phyloP scores from a whole-genome alignment of 2,797 vertebrate species.

The Myotis planiceps region DNA sequence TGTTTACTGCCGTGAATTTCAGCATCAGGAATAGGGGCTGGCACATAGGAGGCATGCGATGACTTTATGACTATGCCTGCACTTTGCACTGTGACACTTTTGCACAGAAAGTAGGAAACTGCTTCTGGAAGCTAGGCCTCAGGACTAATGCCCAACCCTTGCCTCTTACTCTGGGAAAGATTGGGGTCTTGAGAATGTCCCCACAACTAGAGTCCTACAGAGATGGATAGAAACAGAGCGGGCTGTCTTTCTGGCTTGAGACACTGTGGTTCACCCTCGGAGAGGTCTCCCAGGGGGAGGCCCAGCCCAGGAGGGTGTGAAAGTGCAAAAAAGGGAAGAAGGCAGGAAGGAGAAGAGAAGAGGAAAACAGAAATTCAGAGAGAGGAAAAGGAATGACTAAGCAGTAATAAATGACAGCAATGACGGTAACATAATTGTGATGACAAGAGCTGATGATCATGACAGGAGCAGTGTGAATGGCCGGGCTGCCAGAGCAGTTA shows the following conservation, averaged over 20 bases:
- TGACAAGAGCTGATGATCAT: too few relatives aligned
- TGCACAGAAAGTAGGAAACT: not conserved
- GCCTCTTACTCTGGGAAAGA: not conserved
- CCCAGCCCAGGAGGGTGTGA: not conserved
- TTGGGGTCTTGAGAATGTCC: not conserved
- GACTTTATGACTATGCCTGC: not conserved
- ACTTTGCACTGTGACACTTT: not conserved
- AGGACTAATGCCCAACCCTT: not conserved
- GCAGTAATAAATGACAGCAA: not conserved
- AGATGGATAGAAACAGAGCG: not conserved
- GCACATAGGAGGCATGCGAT: not conserved
- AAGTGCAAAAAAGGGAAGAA: not conserved
- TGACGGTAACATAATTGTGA: not conserved
- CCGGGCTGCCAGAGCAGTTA: not conserved
- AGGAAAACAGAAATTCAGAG: not conserved
- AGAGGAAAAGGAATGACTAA: not conserved
- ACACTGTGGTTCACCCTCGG: not conserved
- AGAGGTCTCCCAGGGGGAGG: not conserved
- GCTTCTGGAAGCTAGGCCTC: not conserved
- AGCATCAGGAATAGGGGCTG: not conserved
- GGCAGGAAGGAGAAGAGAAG: not conserved
- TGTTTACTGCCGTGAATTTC: not conserved
- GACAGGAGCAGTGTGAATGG: not conserved
- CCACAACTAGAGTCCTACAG: not conserved
- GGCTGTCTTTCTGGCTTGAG: not conserved